A percentile compares a stretch with the other conserved stretches of the same genome.
These are phyloP conservation scores for Clarias gariepinus DNA, from an alignment of 2,113 vertebrate genomes.

Conservation along the genomic window DNA sequence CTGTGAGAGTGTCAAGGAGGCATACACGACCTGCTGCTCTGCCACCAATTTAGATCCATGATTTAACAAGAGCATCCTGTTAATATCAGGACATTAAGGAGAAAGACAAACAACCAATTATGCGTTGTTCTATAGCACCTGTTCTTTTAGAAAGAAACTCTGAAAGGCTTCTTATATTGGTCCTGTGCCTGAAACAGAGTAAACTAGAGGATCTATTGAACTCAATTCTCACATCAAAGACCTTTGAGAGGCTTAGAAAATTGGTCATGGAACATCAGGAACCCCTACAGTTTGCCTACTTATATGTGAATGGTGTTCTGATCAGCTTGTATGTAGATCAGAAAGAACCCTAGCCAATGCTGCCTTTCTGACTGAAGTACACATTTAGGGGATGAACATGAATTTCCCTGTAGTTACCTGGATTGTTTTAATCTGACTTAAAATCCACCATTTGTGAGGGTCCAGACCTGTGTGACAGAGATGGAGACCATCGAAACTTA, in stretches of 20 bases:
- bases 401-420: not conserved
- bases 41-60: not conserved
- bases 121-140: not conserved
- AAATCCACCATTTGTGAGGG: not conserved
- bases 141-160: constrained; percentile 7
- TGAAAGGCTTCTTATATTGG: not conserved
- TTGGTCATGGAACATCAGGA: not conserved
- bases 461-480: not conserved
- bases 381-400: not conserved
- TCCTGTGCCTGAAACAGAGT: constrained; percentile 10
- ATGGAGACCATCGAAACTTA: not conserved
- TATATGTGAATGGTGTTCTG: not conserved
- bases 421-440: not conserved
- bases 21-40: not conserved
- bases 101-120: not conserved
- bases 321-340: too few relatives aligned
- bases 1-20: not conserved
- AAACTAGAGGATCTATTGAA: not conserved
- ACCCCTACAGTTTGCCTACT: not conserved
- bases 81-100: not conserved
- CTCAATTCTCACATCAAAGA: not conserved
- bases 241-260: not conserved
- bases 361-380: not conserved
- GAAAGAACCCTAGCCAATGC: too few relatives aligned
- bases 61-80: not conserved